Conservation (phyloP, 1,140 invertebrate species). For the Heliconius congener region DNA sequence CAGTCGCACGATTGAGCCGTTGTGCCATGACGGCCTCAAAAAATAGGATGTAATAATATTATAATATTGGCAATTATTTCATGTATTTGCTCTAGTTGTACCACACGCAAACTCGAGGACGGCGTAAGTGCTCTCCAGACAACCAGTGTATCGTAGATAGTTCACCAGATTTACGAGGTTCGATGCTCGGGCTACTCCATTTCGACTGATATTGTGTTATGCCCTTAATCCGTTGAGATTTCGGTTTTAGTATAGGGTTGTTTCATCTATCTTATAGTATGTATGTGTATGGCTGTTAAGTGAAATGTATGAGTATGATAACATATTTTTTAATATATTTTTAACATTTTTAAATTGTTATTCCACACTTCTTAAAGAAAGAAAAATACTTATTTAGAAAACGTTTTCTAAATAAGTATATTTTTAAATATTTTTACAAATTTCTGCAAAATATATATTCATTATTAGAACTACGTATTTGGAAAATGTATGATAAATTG, state of each 20-base stretch:
- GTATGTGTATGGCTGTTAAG: not conserved
- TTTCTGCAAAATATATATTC: too few relatives aligned
- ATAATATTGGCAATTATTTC: not conserved
- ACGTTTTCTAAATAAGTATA: not conserved
- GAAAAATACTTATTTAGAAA: too few relatives aligned
- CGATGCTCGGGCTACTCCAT: constrained; percentile 42
- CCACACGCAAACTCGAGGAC: constrained; percentile 52
- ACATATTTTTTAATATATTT: not conserved
- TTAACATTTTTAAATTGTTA: too few relatives aligned
- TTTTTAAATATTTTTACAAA: not conserved
- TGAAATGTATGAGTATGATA: not conserved
- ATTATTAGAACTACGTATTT: too few relatives aligned
- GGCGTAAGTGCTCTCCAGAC: constrained; percentile 65
- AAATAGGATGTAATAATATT: too few relatives aligned
- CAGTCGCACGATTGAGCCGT: too few relatives aligned
- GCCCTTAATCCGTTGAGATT: constrained; percentile 23
- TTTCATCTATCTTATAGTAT: not conserved
- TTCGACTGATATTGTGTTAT: constrained; percentile 35
- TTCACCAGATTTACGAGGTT: constrained; percentile 63
- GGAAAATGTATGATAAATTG: too few relatives aligned
- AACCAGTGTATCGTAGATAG: constrained; percentile 63
- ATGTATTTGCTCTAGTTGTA: constrained; percentile 29
- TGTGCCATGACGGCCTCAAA: too few relatives aligned
- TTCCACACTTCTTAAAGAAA: too few relatives aligned
- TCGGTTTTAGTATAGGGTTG: constrained; percentile 3